Conservation (phyloP, 1,140 invertebrate genomes). For the Lepidurus arcticus region DNA sequence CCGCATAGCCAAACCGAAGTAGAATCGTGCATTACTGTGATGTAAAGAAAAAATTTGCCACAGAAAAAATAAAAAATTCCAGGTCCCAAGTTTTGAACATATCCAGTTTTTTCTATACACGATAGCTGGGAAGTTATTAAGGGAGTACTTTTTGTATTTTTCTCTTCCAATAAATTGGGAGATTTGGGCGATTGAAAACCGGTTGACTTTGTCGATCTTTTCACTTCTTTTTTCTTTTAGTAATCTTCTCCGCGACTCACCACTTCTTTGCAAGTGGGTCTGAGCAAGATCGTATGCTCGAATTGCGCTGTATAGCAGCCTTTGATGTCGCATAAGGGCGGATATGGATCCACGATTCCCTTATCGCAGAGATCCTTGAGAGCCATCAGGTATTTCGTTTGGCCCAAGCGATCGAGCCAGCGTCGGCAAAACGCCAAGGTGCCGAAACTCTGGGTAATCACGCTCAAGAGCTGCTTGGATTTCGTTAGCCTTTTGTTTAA, state of each 20-base stretch:
- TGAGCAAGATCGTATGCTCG: conserved; percentile 95
- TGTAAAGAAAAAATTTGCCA: background rate
- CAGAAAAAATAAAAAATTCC: too few relatives aligned
- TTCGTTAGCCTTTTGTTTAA: conserved; percentile 64
- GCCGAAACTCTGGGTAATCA: conserved; percentile 97
- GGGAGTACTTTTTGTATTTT: conserved; percentile 19
- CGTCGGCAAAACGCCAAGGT: conserved; percentile 98
- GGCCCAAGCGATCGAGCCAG: conserved; percentile 94
- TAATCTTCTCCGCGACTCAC: conserved; percentile 95
- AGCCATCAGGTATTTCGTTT: conserved; percentile 96
- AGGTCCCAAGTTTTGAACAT: too few relatives aligned
- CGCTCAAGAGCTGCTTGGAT: conserved; percentile 84
- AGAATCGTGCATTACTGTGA: conserved; percentile 12
- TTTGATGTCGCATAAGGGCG: conserved; percentile 94
- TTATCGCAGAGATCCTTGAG: conserved; percentile 98
- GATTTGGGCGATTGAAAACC: background rate
- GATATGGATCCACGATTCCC: conserved; percentile 90
- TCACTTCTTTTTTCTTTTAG: conserved; percentile 48
- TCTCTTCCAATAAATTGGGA: conserved; percentile 2
- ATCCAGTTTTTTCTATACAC: too few relatives aligned
- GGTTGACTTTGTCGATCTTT: background rate
- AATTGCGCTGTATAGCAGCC: conserved; percentile 99
- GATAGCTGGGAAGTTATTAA: background rate
- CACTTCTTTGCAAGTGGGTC: conserved; percentile 98
- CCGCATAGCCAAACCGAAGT: background rate